Evolutionary conservation across 1,140 invertebrate species (phyloP), one percentile per base, ranked within the genome.

Genomic region (Drosophila biarmipes): DNA sequence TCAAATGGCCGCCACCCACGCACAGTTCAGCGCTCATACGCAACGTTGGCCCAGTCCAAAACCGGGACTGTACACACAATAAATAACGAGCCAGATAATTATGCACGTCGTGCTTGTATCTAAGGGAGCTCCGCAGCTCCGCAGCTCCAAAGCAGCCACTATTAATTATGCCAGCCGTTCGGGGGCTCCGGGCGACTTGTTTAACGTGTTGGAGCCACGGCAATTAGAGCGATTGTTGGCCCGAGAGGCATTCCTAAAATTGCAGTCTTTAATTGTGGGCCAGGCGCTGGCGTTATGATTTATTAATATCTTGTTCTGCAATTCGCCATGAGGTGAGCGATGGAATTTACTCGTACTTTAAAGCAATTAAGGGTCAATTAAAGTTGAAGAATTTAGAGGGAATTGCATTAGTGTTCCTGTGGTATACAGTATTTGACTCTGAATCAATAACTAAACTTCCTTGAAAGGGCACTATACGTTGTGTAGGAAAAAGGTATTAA

Each of bases 41-140:
- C 82, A 87, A 69, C 63, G 75, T 82, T 58, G 53, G 51, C 81
- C 81, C 59, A 58, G 43, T 74, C 46, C 59, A 57, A 35, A 14
- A 48, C 21, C 59, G 45, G 46, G 51, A 58, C 63, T 63, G 58
- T 71, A 64, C 73, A 66, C 64, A 72, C 79, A 71, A 89, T 87
- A 87, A 87, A 87, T 87, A 82, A 87, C 82, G 61, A 68, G 64
- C 38, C 61, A 87, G 84, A 86, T 87, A 87, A 87, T 87, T 87
- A 87, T 87, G 84, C 84, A 72, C 66, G 68, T 77, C 38, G 67
- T 74, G 58, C n/a, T 31, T 62, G 61, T 75, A 71, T 79, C 79
- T 84, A 74, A 54, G 58, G 49, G 72, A 61, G 73, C 56, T 12
- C 45, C 27, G n/a, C n/a, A 61, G 73, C n/a, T n/a, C n/a, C n/a